Conservation (phyloP, 2,797 vertebrate species). For the Glyptemys insculpta region DNA sequence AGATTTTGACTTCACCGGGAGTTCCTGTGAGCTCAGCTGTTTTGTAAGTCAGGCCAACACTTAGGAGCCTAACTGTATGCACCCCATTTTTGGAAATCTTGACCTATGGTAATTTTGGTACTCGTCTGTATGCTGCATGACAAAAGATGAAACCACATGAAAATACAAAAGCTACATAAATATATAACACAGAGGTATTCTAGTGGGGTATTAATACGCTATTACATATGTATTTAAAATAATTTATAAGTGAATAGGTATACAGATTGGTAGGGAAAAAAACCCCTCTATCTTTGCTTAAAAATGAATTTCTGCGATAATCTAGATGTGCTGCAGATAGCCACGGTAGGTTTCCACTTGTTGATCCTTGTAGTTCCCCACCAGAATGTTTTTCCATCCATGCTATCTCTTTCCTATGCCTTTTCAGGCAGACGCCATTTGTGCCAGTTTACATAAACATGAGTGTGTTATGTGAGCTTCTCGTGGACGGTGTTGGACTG, state of each 20-base stretch:
- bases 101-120: neutral
- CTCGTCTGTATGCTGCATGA: neutral
- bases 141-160: neutral
- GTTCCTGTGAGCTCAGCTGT: neutral
- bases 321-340: neutral
- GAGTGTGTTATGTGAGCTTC: neutral
- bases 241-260: neutral
- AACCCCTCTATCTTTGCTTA: neutral
- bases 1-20: neutral
- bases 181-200: neutral
- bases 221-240: neutral
- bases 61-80: neutral
- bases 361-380: neutral
- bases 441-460: neutral
- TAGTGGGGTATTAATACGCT: neutral
- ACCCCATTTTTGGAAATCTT: neutral
- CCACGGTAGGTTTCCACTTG: neutral
- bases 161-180: neutral
- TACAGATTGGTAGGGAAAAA: neutral
- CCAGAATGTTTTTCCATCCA: neutral
- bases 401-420: neutral
- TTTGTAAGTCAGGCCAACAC: neutral
- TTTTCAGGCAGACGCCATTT: neutral
- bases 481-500: neutral
- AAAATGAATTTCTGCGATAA: neutral